Conservation (phyloP, 2,888 invertebrate genomes). For the Dynastes hyllus region DNA sequence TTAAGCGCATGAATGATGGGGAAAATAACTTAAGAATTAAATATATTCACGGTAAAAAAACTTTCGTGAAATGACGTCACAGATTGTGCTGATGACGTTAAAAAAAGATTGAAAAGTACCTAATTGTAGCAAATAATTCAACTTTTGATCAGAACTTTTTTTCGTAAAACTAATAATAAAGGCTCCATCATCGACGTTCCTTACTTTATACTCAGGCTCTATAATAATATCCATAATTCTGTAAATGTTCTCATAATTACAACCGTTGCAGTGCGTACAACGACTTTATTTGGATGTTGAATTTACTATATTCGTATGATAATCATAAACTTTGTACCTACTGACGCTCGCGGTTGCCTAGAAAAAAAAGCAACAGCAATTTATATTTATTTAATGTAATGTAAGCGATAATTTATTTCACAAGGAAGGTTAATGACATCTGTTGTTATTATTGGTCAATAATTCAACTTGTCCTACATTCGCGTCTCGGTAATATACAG, state of each 20-base stretch:
- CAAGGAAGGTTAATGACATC: conserved; percentile 46
- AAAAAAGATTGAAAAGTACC: no score
- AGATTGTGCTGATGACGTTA: no score
- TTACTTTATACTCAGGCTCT: no score
- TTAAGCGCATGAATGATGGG: no score
- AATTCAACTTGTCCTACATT: conserved; percentile 46
- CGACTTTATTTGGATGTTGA: conserved; percentile 32
- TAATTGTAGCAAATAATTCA: no score
- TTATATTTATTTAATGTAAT: conserved; percentile 48
- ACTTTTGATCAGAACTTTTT: no score
- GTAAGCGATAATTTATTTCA: conserved; percentile 47
- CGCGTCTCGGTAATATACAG: conserved; percentile 31
- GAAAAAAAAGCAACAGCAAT: conserved; percentile 42
- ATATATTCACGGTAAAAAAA: no score
- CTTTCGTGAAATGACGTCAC: no score
- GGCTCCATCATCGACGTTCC: no score
- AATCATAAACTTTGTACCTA: conserved; percentile 46
- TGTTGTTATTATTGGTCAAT: conserved; percentile 47
- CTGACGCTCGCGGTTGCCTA: conserved; percentile 41
- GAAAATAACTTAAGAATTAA: no score
- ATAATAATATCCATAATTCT: background rate
- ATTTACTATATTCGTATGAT: conserved; percentile 25
- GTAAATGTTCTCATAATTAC: conserved; percentile 33
- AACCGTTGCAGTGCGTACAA: background rate
- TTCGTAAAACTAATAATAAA: no score